Evolutionary conservation across 2,113 vertebrate species (phyloP).

Genomic region (Budorcas taxicolor): DNA sequence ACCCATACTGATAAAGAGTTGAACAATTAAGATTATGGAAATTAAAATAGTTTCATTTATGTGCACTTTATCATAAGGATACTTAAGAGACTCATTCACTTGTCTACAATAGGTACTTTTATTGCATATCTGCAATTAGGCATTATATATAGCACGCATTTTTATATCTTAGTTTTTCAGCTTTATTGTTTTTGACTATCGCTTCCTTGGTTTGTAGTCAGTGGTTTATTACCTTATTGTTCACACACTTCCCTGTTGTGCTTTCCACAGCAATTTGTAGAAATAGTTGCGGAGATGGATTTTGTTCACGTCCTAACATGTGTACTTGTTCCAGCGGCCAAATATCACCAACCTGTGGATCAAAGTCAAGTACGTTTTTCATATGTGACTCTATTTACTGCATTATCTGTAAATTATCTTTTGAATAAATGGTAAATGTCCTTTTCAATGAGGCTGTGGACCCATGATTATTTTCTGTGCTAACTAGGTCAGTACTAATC

Average conservation of each 20-base stretch:
- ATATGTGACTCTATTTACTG: not conserved
- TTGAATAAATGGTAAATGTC: not conserved
- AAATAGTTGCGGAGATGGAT: slow-evolving; percentile 89
- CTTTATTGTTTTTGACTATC: not conserved
- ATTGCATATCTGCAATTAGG: not conserved
- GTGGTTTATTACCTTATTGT: not conserved
- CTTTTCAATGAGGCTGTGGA: not conserved
- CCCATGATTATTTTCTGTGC: not conserved
- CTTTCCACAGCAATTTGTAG: slow-evolving; percentile 86
- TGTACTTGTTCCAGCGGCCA: slow-evolving; percentile 89
- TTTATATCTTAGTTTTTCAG: not conserved
- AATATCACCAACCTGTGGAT: slow-evolving; percentile 82
- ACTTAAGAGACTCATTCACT: not conserved
- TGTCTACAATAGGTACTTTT: not conserved
- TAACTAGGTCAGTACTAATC: not conserved
- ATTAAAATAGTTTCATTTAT: not conserved
- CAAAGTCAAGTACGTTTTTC: slow-evolving; percentile 76
- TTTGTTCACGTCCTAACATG: slow-evolving; percentile 91
- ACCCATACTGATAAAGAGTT: not conserved
- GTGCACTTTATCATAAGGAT: not conserved
- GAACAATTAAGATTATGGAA: not conserved
- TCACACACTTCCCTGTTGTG: slow-evolving; percentile 15
- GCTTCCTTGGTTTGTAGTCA: not conserved
- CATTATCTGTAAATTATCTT: not conserved
- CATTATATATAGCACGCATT: not conserved